phyloP scores from a whole-genome alignment of 2,797 vertebrate species.

The Enoplosus armatus region DNA sequence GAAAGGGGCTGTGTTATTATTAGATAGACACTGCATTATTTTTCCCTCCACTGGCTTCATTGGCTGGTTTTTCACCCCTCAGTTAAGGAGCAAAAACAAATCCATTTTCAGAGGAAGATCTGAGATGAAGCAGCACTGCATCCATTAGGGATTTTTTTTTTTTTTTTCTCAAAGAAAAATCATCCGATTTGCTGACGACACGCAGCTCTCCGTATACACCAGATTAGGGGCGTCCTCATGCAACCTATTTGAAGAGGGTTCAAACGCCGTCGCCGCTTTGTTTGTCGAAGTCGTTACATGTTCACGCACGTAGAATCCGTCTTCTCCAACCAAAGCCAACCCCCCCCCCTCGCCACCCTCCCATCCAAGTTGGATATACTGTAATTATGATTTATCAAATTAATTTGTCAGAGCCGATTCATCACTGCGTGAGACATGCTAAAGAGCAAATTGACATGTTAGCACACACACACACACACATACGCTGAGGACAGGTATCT shows the following conservation, averaged over 20 bases:
- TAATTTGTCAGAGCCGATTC: constrained; percentile 75
- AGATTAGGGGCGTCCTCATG: background rate
- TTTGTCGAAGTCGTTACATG: constrained; percentile 33
- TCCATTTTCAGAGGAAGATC: constrained; percentile 20
- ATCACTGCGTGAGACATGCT: constrained; percentile 69
- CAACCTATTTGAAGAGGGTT: constrained; percentile 5
- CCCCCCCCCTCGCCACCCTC: constrained; percentile 23
- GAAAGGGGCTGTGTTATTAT: constrained; percentile 69
- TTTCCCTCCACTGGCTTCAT: constrained; percentile 63
- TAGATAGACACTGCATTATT: constrained; percentile 64
- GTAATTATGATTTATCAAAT: constrained; percentile 80
- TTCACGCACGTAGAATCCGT: constrained; percentile 8
- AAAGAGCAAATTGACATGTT: constrained; percentile 76
- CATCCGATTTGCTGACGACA: constrained; percentile 41
- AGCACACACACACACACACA: constrained; percentile 60
- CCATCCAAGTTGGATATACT: constrained; percentile 50
- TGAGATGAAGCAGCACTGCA: constrained; percentile 23
- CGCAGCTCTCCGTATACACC: constrained; percentile 1
- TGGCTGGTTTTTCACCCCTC: constrained; percentile 62
- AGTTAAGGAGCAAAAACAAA: constrained; percentile 54
- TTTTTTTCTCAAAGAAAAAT: constrained; percentile 17
- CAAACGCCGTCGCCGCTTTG: constrained; percentile 25
- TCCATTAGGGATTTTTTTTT: constrained; percentile 4
- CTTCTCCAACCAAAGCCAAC: constrained; percentile 3
- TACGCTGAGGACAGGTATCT: constrained; percentile 71